Base-by-base conservation (phyloP, 2,797 vertebrate genomes). In the Anomalospiza imberbis region DNA sequence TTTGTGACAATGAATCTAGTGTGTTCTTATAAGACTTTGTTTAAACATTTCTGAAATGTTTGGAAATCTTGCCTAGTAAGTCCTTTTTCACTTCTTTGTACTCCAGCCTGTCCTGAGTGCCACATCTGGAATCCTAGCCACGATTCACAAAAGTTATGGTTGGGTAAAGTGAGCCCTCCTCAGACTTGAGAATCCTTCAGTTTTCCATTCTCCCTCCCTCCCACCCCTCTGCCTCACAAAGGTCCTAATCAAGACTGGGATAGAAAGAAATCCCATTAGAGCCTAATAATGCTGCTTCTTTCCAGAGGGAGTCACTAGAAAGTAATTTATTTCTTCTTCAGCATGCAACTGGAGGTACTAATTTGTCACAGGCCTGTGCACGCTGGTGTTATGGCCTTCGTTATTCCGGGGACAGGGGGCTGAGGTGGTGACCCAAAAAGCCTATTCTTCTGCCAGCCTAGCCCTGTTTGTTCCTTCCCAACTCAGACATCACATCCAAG, bases 271-370 rank as follows among this genome's bases (percentile, higher is more conserved):
- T 93, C 94, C 93, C 83, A 91, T 88, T 94, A 90, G 42, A 95
- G 53, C 34, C 79, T 76, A 81, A 94, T 87, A 94, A 86, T 88
- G 45, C 88, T 95, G n/a, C 74, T 87, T 87, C 83, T 94, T 96
- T 94, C 91, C 91, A 94, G 91, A 94, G 85, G 91, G 94, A 96
- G 91, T 94, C 89, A 91, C 95, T 90, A 94, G 77, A 86, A 96
- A 95, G 85, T 94, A 82, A 90, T 91, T 88, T 89, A 87, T 94
- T 96, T 87, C 70, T 94, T 55, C 76, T 93, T 50, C 89, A 79
- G 60, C 0, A 0, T 71, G 55, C 79, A 44, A 72, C 48, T 93
- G 71, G 60, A 88, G 67, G 61, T 90, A 13, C 60, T 71, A 53
- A 42, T 93, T 88, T 83, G 63, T 89, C 84, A 62, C 70, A 80